A percentile compares a stretch with the other conserved stretches of the same genome.
These are phyloP conservation scores for Lepeophtheirus nordmannii DNA, from an alignment of 2,888 invertebrate genomes.

Conservation along the genomic window DNA sequence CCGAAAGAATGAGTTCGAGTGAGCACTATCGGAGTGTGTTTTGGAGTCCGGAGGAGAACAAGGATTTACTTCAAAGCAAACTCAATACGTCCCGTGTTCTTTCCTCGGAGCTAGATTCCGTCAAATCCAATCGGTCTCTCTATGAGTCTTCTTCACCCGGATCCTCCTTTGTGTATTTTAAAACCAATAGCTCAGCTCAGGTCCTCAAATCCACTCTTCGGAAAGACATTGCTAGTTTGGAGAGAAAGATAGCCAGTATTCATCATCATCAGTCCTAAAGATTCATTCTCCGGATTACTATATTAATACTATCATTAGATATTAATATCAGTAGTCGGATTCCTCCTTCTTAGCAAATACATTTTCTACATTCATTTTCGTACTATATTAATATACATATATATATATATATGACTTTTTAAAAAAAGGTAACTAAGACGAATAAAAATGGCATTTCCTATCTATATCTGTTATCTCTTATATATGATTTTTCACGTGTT, in stretches of 20 bases:
- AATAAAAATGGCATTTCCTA: too few relatives aligned
- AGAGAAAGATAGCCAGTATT: not conserved
- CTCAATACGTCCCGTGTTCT: slow-evolving; percentile 1
- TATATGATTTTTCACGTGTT: too few relatives aligned
- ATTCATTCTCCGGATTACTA: too few relatives aligned
- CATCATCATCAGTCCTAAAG: not conserved
- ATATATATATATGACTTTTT: too few relatives aligned
- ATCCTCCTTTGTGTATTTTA: not conserved
- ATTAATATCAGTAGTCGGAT: too few relatives aligned
- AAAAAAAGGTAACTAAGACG: too few relatives aligned
- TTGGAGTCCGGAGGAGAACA: not conserved
- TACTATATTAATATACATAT: too few relatives aligned
- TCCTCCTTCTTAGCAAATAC: too few relatives aligned
- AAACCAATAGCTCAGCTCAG: not conserved
- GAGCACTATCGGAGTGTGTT: not conserved
- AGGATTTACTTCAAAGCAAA: not conserved
- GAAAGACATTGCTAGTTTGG: not conserved
- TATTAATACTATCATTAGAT: too few relatives aligned
- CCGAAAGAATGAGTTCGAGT: too few relatives aligned
- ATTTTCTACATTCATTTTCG: too few relatives aligned
- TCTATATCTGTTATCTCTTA: too few relatives aligned
- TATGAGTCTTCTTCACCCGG: not conserved
- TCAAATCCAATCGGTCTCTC: not conserved
- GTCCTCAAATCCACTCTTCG: not conserved
- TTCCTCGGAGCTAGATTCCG: not conserved